phyloP scores from a whole-genome alignment of 2,113 vertebrate species.

The Syngnathus typhle region DNA sequence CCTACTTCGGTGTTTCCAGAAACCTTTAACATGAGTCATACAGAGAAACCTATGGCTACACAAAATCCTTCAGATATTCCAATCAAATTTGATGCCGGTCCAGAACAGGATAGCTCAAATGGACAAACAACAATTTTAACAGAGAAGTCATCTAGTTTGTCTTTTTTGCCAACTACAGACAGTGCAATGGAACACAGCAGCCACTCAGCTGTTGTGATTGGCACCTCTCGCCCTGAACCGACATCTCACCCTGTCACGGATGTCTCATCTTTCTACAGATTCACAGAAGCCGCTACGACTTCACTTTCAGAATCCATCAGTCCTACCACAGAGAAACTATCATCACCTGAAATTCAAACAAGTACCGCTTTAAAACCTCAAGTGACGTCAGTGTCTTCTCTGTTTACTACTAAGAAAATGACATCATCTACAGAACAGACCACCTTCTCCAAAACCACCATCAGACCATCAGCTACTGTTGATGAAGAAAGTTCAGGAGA shows the following conservation, averaged over 20 bases:
- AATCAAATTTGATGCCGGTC: conserved; percentile 1
- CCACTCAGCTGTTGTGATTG: conserved; percentile 10
- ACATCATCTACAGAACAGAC: not conserved
- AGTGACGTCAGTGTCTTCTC: conserved; percentile 14
- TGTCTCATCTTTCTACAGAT: conserved; percentile 3
- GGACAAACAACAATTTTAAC: conserved; percentile 13
- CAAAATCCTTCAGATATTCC: not conserved
- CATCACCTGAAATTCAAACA: conserved; percentile 5
- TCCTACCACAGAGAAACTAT: conserved; percentile 3
- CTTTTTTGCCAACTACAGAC: conserved; percentile 2
- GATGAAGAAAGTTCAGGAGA: conserved; percentile 14
- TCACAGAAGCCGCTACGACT: not conserved
- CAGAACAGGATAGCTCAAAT: not conserved
- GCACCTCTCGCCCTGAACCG: conserved; percentile 4
- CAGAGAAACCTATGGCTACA: too few relatives aligned
- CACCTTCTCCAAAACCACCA: conserved; percentile 4
- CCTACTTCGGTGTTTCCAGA: not conserved
- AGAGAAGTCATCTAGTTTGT: not conserved
- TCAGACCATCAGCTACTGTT: conserved; percentile 4
- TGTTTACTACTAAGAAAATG: conserved; percentile 13
- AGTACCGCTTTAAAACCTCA: not conserved
- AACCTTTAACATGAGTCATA: not conserved
- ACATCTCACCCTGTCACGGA: not conserved
- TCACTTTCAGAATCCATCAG: not conserved
- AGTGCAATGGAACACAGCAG: not conserved